A percentile compares a stretch with the other conserved stretches of the same genome.
Evolutionary conservation across 2,113 vertebrate species (phyloP).

Genomic region (Trogon melanurus): DNA sequence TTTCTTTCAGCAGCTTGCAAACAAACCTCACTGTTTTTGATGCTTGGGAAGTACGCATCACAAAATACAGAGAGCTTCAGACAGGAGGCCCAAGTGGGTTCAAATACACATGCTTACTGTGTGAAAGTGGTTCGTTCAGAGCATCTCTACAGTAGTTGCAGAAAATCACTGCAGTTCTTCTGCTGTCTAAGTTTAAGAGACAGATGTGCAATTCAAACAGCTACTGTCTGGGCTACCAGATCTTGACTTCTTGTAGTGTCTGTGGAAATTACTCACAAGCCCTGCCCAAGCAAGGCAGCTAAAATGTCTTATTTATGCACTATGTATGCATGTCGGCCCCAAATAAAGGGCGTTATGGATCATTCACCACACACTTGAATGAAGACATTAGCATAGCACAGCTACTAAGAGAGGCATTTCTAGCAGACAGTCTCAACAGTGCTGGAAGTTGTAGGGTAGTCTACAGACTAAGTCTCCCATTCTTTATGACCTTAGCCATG

Average conservation of each 20-base stretch:
- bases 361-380: neutral
- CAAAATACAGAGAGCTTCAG: neutral
- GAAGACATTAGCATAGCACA: neutral
- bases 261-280: neutral
- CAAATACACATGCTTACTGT: fast-evolving
- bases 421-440: neutral
- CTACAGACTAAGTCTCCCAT: neutral
- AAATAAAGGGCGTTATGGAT: neutral
- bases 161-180: neutral
- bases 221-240: neutral
- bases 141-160: neutral
- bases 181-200: neutral
- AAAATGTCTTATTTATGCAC: neutral
- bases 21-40: neutral
- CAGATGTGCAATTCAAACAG: neutral
- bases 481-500: neutral
- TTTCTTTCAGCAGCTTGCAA: neutral
- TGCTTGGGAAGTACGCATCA: neutral
- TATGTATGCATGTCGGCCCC: neutral
- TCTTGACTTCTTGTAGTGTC: neutral
- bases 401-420: neutral
- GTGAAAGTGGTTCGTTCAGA: neutral
- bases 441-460: neutral
- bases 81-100: neutral
- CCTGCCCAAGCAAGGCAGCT: neutral